Conservation (phyloP, 2,113 vertebrate species). For the Beaufortia kweichowensis region DNA sequence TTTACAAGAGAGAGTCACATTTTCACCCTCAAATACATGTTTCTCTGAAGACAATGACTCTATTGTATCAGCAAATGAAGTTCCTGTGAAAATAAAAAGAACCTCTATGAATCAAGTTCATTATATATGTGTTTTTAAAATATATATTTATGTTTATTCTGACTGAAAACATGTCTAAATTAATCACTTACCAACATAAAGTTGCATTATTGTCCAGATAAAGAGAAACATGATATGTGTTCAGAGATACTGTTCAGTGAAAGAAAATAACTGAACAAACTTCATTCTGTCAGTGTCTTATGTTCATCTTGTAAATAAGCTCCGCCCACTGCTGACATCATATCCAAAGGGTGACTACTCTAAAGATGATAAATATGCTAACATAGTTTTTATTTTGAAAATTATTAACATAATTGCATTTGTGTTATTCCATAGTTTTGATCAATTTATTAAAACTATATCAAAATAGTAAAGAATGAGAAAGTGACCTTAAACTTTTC, state of each 20-base stretch:
- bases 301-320: background rate
- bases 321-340: background rate
- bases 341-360: too few species aligned
- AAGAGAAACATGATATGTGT: background rate
- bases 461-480: too few species aligned
- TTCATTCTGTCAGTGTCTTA: background rate
- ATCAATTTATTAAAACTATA: too few species aligned
- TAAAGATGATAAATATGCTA: too few species aligned
- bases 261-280: too few species aligned
- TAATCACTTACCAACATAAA: background rate
- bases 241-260: background rate
- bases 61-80: background rate
- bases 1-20: slow-evolving; percentile 21
- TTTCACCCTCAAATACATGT: background rate
- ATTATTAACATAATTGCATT: too few species aligned
- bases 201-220: background rate
- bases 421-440: too few species aligned
- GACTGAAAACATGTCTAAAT: background rate
- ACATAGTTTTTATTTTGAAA: too few species aligned
- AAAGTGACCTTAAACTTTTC: too few species aligned
- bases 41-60: background rate
- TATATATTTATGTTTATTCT: background rate
- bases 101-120: background rate
- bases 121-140: background rate
- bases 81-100: slow-evolving; percentile 7